Conservation (phyloP, 2,888 invertebrate species). For the Oxystoma pomonae region DNA sequence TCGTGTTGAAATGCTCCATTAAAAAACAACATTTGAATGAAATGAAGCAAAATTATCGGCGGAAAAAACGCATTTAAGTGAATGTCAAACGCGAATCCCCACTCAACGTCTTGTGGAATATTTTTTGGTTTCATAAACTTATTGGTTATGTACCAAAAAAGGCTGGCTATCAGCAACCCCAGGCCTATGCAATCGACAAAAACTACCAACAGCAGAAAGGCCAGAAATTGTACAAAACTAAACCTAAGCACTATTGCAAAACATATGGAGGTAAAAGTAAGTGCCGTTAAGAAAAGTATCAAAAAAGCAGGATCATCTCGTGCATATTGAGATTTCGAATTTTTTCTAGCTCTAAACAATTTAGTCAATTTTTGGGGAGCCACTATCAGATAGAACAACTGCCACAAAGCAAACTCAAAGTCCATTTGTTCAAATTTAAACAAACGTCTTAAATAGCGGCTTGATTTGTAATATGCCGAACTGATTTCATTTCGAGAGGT, state of each 20-base stretch:
- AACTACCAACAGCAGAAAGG: constrained; percentile 86
- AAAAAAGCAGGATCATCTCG: constrained; percentile 98
- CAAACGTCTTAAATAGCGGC: constrained; percentile 79
- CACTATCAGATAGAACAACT: constrained; percentile 93
- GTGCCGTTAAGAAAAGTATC: constrained; percentile 81
- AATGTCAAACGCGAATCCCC: constrained; percentile 98
- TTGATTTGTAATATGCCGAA: constrained; percentile 83
- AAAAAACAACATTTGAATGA: constrained; percentile 86
- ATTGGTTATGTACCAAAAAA: constrained; percentile 58
- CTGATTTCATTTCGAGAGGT: constrained; percentile 69
- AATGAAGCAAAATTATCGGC: constrained; percentile 88
- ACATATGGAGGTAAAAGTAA: constrained; percentile 83
- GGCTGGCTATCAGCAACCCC: constrained; percentile 30
- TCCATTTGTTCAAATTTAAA: constrained; percentile 97
- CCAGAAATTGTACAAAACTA: constrained; percentile 63
- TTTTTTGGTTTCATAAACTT: constrained; percentile 65
- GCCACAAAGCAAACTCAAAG: constrained; percentile 99
- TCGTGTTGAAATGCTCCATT: constrained; percentile 57
- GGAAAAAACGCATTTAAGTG: constrained; percentile 99
- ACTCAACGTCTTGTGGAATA: constrained; percentile 83
- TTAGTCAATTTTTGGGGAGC: constrained; percentile 97
- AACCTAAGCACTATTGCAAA: constrained; percentile 78
- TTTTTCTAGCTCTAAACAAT: constrained; percentile 96
- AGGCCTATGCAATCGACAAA: constrained; percentile 84
- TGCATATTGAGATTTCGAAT: constrained; percentile 98